Evolutionary conservation across 2,888 invertebrate genomes (phyloP).

Genomic region (Drosophila kambysellisi): DNA sequence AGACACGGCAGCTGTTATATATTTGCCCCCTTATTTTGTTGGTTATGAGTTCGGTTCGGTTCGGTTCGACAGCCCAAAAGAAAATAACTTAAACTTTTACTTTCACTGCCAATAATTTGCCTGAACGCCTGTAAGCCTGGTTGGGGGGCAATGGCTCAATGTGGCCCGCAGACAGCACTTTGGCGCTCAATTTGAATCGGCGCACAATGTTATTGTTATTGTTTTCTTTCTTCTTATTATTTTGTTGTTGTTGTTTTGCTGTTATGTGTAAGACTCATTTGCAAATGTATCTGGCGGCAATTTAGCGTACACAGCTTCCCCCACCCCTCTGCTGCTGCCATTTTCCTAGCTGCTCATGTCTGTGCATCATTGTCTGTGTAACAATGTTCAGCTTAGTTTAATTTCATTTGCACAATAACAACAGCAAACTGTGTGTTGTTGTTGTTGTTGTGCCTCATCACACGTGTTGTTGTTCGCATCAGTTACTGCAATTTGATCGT

Average conservation of each 20-base stretch:
- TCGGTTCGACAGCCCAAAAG: constrained; percentile 69
- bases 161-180: constrained; percentile 39
- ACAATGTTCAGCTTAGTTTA: constrained; percentile 57
- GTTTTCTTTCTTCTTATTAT: constrained; percentile 16
- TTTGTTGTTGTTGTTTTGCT: constrained; percentile 15
- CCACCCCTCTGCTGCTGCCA: constrained; percentile 3
- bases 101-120: constrained; percentile 83
- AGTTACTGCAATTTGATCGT: constrained; percentile 72
- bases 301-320: constrained; percentile 50
- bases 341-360: constrained; percentile 23
- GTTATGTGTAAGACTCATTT: constrained; percentile 65
- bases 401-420: constrained; percentile 74
- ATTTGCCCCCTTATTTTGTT: constrained; percentile 16
- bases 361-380: constrained; percentile 58
- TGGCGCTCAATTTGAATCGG: constrained; percentile 69
- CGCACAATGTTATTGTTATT: constrained; percentile 45
- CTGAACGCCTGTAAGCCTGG: constrained; percentile 32
- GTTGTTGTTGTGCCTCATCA: constrained; percentile 28
- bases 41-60: constrained; percentile 12
- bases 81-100: constrained; percentile 79
- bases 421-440: constrained; percentile 34
- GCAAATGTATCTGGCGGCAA: constrained; percentile 77
- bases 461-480: constrained; percentile 60
- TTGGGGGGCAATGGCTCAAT: constrained; percentile 35
- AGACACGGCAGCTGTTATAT: constrained; percentile 22